Conservation (phyloP, 2,797 vertebrate species). For the Choloepus didactylus region DNA sequence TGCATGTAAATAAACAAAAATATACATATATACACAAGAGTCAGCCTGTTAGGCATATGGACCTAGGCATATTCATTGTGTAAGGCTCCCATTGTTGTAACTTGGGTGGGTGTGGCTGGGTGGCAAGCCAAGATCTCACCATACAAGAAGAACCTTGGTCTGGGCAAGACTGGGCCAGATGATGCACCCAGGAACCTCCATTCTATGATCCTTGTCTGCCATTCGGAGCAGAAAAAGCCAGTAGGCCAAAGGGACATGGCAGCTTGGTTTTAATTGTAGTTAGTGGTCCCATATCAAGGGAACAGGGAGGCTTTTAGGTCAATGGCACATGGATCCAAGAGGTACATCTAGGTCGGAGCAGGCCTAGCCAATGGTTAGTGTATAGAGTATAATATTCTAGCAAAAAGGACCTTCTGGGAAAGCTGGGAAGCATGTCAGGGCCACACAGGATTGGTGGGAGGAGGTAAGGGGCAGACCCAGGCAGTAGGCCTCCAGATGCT, state of each 20-base stretch:
- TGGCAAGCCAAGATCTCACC: background rate
- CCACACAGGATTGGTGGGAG: background rate
- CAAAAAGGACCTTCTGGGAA: background rate
- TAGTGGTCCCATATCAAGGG: background rate
- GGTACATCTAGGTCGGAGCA: background rate
- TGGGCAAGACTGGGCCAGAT: background rate
- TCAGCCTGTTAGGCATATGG: background rate
- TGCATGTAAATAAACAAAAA: no score
- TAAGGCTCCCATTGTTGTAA: background rate
- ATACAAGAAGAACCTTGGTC: background rate
- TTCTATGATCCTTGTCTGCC: background rate
- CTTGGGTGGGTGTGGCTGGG: background rate
- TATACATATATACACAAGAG: background rate
- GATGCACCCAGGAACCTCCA: background rate
- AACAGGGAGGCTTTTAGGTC: background rate
- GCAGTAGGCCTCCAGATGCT: background rate
- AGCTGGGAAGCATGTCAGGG: background rate
- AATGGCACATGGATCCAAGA: background rate
- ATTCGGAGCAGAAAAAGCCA: background rate
- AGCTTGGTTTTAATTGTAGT: background rate
- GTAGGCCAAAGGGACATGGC: background rate
- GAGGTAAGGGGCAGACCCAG: background rate
- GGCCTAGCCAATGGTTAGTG: background rate
- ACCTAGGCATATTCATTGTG: background rate
- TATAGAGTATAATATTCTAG: background rate